A percentile compares a stretch with the other conserved stretches of the same genome.
phyloP scores from a whole-genome alignment of 2,888 invertebrate species.

The Sturmia bella region DNA sequence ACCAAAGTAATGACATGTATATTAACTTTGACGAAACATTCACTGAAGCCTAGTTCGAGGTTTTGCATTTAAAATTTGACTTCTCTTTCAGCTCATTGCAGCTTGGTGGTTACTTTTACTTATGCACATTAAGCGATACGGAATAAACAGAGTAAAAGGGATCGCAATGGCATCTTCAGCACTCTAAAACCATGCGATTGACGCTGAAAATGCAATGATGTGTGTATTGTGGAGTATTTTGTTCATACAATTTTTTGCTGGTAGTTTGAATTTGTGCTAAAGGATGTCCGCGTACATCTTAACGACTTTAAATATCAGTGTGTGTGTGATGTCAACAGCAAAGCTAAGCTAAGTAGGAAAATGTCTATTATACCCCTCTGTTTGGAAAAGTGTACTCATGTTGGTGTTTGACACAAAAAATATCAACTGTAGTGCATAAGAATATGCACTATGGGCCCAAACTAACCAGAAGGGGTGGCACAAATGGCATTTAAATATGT shows the following conservation, averaged over 20 bases:
- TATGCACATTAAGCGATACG: conserved; percentile 33
- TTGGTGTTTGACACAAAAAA: not conserved
- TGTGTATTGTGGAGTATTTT: conserved; percentile 1
- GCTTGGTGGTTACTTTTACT: conserved; percentile 26
- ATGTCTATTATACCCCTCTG: conserved; percentile 43
- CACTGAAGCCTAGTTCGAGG: conserved; percentile 65
- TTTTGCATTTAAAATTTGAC: conserved; percentile 65
- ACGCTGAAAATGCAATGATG: conserved; percentile 39
- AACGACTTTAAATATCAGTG: conserved; percentile 62
- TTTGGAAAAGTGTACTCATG: not conserved
- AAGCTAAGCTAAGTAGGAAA: conserved; percentile 51
- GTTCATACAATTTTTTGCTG: not conserved
- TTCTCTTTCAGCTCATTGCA: conserved; percentile 32
- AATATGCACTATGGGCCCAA: conserved; percentile 12
- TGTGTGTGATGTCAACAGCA: conserved; percentile 51
- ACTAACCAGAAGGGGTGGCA: not conserved
- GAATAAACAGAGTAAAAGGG: conserved; percentile 55
- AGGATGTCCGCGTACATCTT: conserved; percentile 51
- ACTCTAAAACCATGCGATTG: conserved; percentile 3
- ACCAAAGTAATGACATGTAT: conserved; percentile 39
- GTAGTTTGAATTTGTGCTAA: conserved; percentile 14
- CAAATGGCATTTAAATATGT: too few relatives aligned
- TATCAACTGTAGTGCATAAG: not conserved
- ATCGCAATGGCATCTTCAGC: conserved; percentile 36
- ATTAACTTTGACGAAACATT: conserved; percentile 67